A percentile compares a stretch with the other conserved stretches of the same genome.
Evolutionary conservation across 2,797 vertebrate species (phyloP).

Genomic region (Poeciliopsis presidionis): DNA sequence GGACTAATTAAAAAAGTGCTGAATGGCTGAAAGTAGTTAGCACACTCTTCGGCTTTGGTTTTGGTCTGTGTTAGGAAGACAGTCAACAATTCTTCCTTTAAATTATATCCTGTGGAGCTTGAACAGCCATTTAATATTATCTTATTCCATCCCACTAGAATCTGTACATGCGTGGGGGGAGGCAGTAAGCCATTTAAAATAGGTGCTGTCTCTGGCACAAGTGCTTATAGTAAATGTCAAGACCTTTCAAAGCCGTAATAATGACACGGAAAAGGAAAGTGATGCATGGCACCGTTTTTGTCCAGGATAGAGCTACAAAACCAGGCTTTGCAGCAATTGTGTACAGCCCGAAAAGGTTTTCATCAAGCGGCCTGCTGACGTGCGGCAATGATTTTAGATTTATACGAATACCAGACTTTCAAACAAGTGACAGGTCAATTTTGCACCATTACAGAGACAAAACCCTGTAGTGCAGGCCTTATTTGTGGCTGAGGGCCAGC

Average conservation of each 20-base stretch:
- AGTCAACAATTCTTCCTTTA: conserved; percentile 41
- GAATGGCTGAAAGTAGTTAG: conserved; percentile 52
- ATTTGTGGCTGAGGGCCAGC: conserved; percentile 55
- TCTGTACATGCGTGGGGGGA: conserved; percentile 13
- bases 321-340: conserved; percentile 44
- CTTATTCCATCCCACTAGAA: conserved; percentile 24
- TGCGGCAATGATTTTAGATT: conserved; percentile 73
- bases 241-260: conserved; percentile 74
- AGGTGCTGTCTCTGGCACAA: conserved; percentile 61
- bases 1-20: conserved; percentile 69
- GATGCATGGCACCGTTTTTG: conserved; percentile 60
- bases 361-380: conserved; percentile 65
- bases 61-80: conserved; percentile 40
- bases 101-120: conserved; percentile 39
- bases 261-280: conserved; percentile 67
- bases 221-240: conserved; percentile 76
- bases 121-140: conserved; percentile 47
- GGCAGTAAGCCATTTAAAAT: conserved; percentile 55
- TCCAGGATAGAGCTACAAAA: conserved; percentile 47
- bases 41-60: conserved; percentile 32
- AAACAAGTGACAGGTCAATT: conserved; percentile 77
- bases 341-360: conserved; percentile 63
- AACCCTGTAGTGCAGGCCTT: conserved; percentile 39
- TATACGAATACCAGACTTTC: conserved; percentile 72
- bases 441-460: conserved; percentile 67